Conservation (phyloP, 2,888 invertebrate genomes). For the Lypha dubia region DNA sequence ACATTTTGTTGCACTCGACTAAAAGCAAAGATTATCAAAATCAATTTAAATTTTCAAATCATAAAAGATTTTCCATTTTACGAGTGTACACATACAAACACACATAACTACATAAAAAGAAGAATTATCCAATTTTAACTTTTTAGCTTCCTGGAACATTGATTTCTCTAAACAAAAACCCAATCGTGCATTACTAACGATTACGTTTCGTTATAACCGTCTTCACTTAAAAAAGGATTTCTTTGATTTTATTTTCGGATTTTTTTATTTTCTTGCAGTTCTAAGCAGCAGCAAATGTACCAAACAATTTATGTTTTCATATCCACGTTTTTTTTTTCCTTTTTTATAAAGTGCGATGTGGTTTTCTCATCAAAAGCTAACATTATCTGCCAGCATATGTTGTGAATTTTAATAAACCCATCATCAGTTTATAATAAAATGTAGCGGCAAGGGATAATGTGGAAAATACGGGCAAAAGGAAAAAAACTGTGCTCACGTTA, state of each 20-base stretch:
- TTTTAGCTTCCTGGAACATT: conserved; percentile 36
- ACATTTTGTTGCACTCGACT: neutral
- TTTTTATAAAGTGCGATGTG: conserved; percentile 42
- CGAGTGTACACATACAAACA: too few relatives aligned
- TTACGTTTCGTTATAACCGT: conserved; percentile 15
- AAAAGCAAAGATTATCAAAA: conserved; percentile 16
- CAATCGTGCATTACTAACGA: conserved; percentile 69
- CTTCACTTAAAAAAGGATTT: conserved; percentile 31
- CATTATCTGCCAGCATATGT: conserved; percentile 72
- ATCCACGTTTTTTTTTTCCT: neutral
- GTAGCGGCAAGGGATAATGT: conserved; percentile 19
- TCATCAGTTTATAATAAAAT: conserved; percentile 63
- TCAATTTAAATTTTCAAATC: conserved; percentile 50
- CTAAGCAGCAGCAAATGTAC: conserved; percentile 13
- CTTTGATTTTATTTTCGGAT: conserved; percentile 17
- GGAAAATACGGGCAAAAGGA: neutral
- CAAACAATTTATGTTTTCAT: conserved; percentile 24
- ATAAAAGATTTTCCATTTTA: conserved; percentile 13
- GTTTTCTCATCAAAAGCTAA: conserved; percentile 61
- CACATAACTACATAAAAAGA: too few relatives aligned
- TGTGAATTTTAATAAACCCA: conserved; percentile 74
- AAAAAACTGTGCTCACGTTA: conserved; percentile 8
- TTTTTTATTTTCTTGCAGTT: neutral
- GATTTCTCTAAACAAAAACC: conserved; percentile 59
- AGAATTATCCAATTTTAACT: conserved; percentile 10